Percentiles rank a stretch among this genome's conserved stretches.
phyloP scores from a whole-genome alignment of 2,888 invertebrate species.

The Euzophera pinguis region DNA sequence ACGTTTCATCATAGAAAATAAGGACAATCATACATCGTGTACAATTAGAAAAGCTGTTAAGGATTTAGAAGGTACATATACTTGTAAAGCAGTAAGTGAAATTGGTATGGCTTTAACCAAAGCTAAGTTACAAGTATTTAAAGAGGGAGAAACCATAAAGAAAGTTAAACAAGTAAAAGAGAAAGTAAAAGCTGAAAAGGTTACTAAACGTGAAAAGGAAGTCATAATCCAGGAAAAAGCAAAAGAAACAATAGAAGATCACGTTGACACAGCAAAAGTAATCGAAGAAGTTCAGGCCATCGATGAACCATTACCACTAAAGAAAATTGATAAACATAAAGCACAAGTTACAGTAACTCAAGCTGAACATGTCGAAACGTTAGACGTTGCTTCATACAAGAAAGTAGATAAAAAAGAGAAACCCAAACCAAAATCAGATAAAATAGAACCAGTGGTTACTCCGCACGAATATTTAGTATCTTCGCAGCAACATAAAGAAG shows the following conservation, averaged over 20 bases:
- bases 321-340: conserved; percentile 52
- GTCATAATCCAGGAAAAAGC: conserved; percentile 36
- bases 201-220: conserved; percentile 49
- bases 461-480: conserved; percentile 80
- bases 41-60: conserved; percentile 82
- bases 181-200: conserved; percentile 70
- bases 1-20: conserved; percentile 84
- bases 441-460: conserved; percentile 69
- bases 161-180: conserved; percentile 72
- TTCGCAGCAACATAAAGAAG: conserved; percentile 79
- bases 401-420: conserved; percentile 79
- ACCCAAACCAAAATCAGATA: conserved; percentile 55
- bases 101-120: conserved; percentile 90
- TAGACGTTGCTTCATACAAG: conserved; percentile 82
- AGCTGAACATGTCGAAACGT: conserved; percentile 80
- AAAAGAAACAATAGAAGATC: conserved; percentile 59
- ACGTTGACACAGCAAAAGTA: conserved; percentile 68
- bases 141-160: conserved; percentile 69
- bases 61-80: conserved; percentile 87
- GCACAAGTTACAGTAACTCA: conserved; percentile 78
- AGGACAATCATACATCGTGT: conserved; percentile 85
- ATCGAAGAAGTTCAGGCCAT: conserved; percentile 71
- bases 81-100: conserved; percentile 92
- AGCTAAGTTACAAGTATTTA: conserved; percentile 85
- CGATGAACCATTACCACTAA: conserved; percentile 79